Percentiles rank a stretch among this genome's conserved stretches.
Conservation (phyloP, 2,888 invertebrate genomes). For the Rhingia rostrata region DNA sequence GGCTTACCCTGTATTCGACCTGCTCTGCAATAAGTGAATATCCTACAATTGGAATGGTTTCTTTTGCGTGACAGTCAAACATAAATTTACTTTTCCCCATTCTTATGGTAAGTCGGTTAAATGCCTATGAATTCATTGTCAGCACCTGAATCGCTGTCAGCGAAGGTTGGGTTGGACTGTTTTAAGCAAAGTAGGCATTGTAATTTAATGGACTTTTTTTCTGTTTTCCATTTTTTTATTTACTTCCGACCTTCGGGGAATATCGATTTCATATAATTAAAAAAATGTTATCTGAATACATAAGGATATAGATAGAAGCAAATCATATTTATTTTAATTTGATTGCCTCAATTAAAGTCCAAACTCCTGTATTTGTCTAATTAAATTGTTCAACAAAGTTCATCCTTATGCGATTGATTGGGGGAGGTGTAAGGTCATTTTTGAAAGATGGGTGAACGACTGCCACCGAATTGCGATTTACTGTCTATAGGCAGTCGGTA, state of each 20-base stretch:
- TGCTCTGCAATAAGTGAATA: neutral
- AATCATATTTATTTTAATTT: neutral
- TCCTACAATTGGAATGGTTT: conserved; percentile 37
- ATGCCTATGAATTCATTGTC: conserved; percentile 68
- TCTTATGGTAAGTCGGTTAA: conserved; percentile 62
- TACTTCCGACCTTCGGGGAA: neutral
- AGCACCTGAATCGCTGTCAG: conserved; percentile 68
- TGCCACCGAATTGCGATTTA: neutral
- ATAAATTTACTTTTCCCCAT: conserved; percentile 63
- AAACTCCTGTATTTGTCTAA: conserved; percentile 20
- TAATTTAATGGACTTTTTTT: conserved; percentile 53
- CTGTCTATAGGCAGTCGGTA: neutral
- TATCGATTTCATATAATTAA: conserved; percentile 30
- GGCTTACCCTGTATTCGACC: neutral
- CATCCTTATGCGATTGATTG: neutral
- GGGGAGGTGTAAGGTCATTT: conserved; percentile 1
- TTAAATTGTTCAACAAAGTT: conserved; percentile 44
- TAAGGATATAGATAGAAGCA: neutral
- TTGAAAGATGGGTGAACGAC: neutral
- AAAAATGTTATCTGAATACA: neutral
- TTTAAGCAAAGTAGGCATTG: conserved; percentile 51
- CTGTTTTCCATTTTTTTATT: conserved; percentile 23
- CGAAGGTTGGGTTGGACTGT: conserved; percentile 11
- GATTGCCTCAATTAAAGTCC: neutral
- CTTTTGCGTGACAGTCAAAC: conserved; percentile 54